Conservation (phyloP, 1,140 invertebrate species). For the Littorina saxatilis region DNA sequence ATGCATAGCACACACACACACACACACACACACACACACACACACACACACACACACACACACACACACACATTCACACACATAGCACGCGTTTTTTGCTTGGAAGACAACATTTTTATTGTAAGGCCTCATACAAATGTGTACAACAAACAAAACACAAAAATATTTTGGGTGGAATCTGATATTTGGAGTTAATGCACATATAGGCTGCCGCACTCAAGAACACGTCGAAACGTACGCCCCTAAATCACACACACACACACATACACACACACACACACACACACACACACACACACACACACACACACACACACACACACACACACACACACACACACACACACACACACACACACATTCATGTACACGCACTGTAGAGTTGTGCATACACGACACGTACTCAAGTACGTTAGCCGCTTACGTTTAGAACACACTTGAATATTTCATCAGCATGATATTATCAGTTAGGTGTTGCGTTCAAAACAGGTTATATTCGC, state of each 20-base stretch:
- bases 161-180: no score
- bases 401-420: background rate
- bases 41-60: background rate
- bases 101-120: no score
- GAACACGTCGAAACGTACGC: background rate
- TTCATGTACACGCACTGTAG: conserved; percentile 14
- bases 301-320: background rate
- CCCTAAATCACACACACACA: conserved; percentile 16
- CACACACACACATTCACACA: conserved; percentile 26
- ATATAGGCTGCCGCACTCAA: conserved; percentile 3
- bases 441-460: no score
- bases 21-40: conserved; percentile 27
- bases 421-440: no score
- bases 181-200: no score
- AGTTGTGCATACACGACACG: background rate
- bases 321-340: conserved; percentile 27
- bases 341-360: conserved; percentile 31
- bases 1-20: no score
- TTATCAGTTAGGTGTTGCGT: background rate
- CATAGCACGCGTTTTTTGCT: conserved; percentile 17
- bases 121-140: conserved; percentile 18
- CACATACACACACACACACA: conserved; percentile 28
- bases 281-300: conserved; percentile 10
- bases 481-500: background rate
- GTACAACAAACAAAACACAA: conserved; percentile 17